Conservation (phyloP, 2,797 vertebrate species). For the Phoeniculus purpureus region DNA sequence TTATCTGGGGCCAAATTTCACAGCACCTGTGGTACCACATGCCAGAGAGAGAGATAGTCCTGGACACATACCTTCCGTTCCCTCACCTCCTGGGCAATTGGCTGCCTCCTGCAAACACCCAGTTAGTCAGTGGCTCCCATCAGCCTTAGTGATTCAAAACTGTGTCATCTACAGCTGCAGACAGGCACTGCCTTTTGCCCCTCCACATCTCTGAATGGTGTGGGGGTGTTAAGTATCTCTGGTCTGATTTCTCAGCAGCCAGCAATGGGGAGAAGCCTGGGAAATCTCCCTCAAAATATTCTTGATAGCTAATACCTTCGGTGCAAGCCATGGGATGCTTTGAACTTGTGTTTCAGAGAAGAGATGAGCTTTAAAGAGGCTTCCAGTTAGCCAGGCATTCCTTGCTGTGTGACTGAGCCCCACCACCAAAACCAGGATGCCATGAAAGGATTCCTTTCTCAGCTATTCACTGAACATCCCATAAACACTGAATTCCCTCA, state of each 20-base stretch:
- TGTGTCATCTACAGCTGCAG: conserved; percentile 70
- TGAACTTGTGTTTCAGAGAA: conserved; percentile 47
- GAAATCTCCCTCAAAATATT: not conserved
- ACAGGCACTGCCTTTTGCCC: conserved; percentile 9
- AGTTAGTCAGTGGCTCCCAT: conserved; percentile 50
- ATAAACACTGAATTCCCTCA: not conserved
- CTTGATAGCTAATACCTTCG: conserved; percentile 40
- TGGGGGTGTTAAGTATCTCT: not conserved
- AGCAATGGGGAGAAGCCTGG: not conserved
- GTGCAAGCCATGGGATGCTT: conserved; percentile 29
- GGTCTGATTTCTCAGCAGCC: not conserved
- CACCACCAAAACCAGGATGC: accelerated
- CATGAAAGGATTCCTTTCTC: not conserved
- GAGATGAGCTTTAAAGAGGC: conserved; percentile 27
- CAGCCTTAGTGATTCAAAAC: conserved; percentile 56
- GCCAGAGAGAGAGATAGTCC: not conserved
- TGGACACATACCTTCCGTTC: conserved; percentile 42
- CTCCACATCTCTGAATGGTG: not conserved
- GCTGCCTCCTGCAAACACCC: conserved; percentile 61
- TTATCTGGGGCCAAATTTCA: conserved; percentile 17
- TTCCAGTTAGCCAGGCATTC: not conserved
- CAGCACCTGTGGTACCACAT: not conserved
- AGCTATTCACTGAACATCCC: not conserved
- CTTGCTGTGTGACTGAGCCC: not conserved
- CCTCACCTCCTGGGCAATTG: conserved; percentile 28